Evolutionary conservation across 1,140 invertebrate species (phyloP).

Genomic region (Heliothis virescens): DNA sequence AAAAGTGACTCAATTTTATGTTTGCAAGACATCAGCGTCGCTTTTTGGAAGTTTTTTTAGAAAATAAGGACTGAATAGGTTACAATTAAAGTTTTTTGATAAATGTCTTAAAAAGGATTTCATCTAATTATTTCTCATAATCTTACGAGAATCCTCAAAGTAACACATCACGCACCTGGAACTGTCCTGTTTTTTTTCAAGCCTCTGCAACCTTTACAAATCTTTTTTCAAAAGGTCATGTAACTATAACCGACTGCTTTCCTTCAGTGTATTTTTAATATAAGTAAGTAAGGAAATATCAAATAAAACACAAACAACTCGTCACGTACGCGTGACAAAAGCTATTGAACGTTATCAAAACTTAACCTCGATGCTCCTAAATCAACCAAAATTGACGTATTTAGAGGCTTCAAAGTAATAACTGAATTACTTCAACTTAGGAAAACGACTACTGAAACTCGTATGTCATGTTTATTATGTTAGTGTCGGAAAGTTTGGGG

Average conservation of each 20-base stretch:
- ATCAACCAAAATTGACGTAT: slow-evolving; percentile 38
- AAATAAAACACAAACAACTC: slow-evolving; percentile 9
- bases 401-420: slow-evolving; percentile 36
- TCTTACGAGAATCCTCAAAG: too few relatives aligned
- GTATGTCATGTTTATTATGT: slow-evolving; percentile 49
- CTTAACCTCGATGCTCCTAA: slow-evolving; percentile 19
- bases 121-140: too few relatives aligned
- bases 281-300: background rate
- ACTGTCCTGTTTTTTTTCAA: too few relatives aligned
- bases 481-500: slow-evolving; percentile 46
- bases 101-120: too few relatives aligned
- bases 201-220: too few relatives aligned
- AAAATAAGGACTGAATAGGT: too few relatives aligned
- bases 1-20: slow-evolving; percentile 26
- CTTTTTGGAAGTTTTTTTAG: too few relatives aligned
- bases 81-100: too few relatives aligned
- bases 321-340: background rate
- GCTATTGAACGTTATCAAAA: slow-evolving; percentile 10
- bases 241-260: too few relatives aligned
- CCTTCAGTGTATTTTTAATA: too few relatives aligned
- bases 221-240: too few relatives aligned
- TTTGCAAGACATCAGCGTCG: background rate
- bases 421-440: slow-evolving; percentile 19
- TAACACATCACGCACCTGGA: too few relatives aligned
- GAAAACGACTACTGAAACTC: slow-evolving; percentile 44